phyloP scores from a whole-genome alignment of 2,888 invertebrate species.

The Parelbella ahira region DNA sequence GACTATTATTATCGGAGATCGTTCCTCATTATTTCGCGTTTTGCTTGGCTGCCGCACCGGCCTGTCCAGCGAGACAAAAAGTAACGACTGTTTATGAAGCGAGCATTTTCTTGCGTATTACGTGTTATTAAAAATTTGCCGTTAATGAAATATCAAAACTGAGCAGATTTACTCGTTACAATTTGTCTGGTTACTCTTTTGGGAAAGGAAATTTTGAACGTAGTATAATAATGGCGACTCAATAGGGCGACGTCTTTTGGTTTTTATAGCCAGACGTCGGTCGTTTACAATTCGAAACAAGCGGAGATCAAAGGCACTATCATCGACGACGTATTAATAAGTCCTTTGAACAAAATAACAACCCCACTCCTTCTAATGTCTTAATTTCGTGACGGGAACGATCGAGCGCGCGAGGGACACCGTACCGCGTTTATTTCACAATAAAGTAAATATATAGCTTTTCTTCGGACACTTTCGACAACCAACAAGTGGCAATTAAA shows the following conservation, averaged over 20 bases:
- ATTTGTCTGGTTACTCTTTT: not conserved
- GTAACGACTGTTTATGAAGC: conserved; percentile 6
- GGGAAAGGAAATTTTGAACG: conserved; percentile 6
- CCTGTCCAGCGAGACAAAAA: conserved; percentile 9
- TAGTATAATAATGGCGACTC: conserved; percentile 25
- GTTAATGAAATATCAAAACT: not conserved
- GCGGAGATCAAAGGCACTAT: conserved; percentile 46
- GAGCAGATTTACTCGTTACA: conserved; percentile 3
- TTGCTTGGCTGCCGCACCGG: conserved; percentile 38
- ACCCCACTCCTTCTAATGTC: conserved; percentile 51
- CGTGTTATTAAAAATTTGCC: too few relatives aligned
- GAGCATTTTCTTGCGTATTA: not conserved
- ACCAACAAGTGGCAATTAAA: conserved; percentile 76
- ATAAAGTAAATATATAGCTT: conserved; percentile 73
- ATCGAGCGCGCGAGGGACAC: conserved; percentile 29
- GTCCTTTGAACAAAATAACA: conserved; percentile 51
- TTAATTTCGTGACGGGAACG: conserved; percentile 46
- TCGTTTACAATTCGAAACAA: conserved; percentile 38
- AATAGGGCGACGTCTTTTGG: conserved; percentile 40
- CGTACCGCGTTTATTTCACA: conserved; percentile 60
- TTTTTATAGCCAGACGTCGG: conserved; percentile 40
- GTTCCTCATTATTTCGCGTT: conserved; percentile 57
- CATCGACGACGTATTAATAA: conserved; percentile 49
- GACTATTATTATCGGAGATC: conserved; percentile 51
- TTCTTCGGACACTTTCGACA: conserved; percentile 64